Evolutionary conservation across 2,113 vertebrate genomes (phyloP), one percentile per base, ranked within the genome.

Genomic region (Cyanocitta stelleri): DNA sequence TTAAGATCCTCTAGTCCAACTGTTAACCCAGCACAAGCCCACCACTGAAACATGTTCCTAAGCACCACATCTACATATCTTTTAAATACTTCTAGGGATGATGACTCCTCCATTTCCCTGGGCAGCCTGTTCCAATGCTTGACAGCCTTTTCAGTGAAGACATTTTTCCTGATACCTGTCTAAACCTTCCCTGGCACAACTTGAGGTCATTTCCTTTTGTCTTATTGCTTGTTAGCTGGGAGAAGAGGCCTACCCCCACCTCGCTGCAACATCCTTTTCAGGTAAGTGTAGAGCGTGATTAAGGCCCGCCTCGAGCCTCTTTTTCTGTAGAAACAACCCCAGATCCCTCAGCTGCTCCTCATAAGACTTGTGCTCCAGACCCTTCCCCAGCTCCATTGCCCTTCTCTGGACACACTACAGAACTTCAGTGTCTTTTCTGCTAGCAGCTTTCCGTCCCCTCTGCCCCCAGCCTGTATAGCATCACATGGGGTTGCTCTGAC

Each of bases 221-320:
- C 24, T 43, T 69, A 27, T 0, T 62, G 21, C 9, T 76, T 32
- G 32, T 90, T 49, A 48, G 3, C 8, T 76, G n/a, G 30, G 21
- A 69, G 21, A 62, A 62, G 48, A 49, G 12, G 14, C n/a, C 17
- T 21, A 16, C 14, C 13, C 3, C 7, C 4, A 10, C 39, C 48
- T 89, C 8, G 4, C 17, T 83, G 27, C 27, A 22, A 10, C 1
- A 0, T 62, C 8, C 9, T 62, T 55, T 48, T 32, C 30, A 61
- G 30, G 22, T 77, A 52, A 29, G 35, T 48, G 11, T 68, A 22
- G 16, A 54, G 24, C 0, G 0, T 27, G 30, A 15, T 54, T 54
- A 41, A 61, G 33, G 3, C 44, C 44, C 5, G 5, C 4, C 7
- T 2, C 1, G 0, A 41, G 24, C 41, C 39, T 62, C 12, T 7